These are phyloP conservation scores for Hepsetus odoe DNA, from an alignment of 2,113 vertebrate species.

Conservation along the genomic window DNA sequence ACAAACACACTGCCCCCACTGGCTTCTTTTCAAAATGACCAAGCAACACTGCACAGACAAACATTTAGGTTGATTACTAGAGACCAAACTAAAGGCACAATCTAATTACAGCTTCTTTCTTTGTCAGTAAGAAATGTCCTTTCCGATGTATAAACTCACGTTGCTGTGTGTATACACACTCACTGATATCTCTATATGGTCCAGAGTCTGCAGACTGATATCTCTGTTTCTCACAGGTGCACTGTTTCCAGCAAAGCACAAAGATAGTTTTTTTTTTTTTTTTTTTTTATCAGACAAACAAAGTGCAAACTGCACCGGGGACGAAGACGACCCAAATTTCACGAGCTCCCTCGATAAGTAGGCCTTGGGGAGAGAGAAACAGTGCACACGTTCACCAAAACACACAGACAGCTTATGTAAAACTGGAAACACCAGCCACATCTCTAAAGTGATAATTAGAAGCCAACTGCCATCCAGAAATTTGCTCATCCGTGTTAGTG, in stretches of 20 bases:
- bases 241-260: not conserved
- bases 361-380: not conserved
- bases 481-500: slow-evolving; percentile 29
- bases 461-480: slow-evolving; percentile 37
- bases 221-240: not conserved
- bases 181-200: not conserved
- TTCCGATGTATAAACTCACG: not conserved
- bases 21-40: not conserved
- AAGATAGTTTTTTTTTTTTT: not conserved
- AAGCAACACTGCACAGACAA: not conserved
- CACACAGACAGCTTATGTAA: slow-evolving; percentile 33
- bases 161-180: not conserved
- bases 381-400: not conserved
- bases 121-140: not conserved
- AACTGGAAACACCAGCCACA: slow-evolving; percentile 23
- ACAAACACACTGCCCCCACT: too few relatives aligned
- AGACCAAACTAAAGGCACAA: not conserved
- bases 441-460: slow-evolving; percentile 41
- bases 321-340: slow-evolving; percentile 10
- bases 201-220: not conserved
- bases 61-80: slow-evolving; percentile 11
- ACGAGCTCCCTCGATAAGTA: not conserved
- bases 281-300: not conserved
- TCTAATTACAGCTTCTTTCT: slow-evolving; percentile 15
- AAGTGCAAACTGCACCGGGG: not conserved